A percentile compares a stretch with the other conserved stretches of the same genome.
Conservation (phyloP, 2,888 invertebrate species). For the Phlogophora meticulosa region DNA sequence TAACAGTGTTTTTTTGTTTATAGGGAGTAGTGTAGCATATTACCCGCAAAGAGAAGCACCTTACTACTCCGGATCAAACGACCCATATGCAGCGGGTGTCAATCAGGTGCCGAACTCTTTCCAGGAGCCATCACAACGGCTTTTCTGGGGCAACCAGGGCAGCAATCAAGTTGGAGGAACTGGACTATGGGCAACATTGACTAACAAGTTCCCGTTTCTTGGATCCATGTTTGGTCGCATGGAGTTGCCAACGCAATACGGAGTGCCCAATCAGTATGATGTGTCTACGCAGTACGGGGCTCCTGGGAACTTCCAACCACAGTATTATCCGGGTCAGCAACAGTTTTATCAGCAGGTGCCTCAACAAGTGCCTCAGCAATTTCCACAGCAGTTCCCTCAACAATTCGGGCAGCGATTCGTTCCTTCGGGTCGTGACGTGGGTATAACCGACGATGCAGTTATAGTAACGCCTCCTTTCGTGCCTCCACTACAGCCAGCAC, state of each 20-base stretch:
- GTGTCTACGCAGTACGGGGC: conserved; percentile 68
- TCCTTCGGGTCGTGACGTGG: conserved; percentile 82
- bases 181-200: conserved; percentile 84
- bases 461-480: conserved; percentile 87
- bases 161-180: conserved; percentile 87
- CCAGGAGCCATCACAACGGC: conserved; percentile 83
- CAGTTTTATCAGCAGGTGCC: conserved; percentile 68
- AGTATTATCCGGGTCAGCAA: conserved; percentile 68
- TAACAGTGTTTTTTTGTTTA: conserved; percentile 65
- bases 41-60: conserved; percentile 82
- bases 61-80: conserved; percentile 82
- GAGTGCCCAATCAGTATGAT: conserved; percentile 72
- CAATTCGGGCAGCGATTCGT: conserved; percentile 72
- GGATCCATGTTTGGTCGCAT: conserved; percentile 86
- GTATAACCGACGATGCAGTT: conserved; percentile 86
- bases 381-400: conserved; percentile 60
- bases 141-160: conserved; percentile 86
- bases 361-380: conserved; percentile 67
- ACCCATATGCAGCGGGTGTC: conserved; percentile 78
- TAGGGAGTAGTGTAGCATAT: conserved; percentile 84
- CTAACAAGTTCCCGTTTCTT: conserved; percentile 87
- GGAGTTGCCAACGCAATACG: conserved; percentile 80
- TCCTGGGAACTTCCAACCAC: conserved; percentile 64
- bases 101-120: conserved; percentile 71
- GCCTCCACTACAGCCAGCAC: conserved; percentile 73